Conservation (phyloP, 2,888 invertebrate species). For the Noctua fimbriata region DNA sequence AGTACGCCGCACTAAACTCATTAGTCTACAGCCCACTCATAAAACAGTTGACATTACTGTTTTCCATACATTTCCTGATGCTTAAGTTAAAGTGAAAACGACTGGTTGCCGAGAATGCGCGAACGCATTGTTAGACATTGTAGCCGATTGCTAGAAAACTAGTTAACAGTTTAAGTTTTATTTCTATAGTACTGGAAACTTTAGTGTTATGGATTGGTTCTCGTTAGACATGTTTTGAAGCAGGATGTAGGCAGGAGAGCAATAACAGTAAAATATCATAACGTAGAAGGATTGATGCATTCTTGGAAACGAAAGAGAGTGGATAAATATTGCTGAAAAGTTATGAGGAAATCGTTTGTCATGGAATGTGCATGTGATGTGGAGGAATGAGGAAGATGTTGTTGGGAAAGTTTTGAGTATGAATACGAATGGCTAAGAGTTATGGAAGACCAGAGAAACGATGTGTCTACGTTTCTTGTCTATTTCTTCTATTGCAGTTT, state of each 20-base stretch:
- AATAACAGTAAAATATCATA: slow-evolving; percentile 11
- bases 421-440: background rate
- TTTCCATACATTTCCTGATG: slow-evolving; percentile 52
- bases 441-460: background rate
- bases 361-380: background rate
- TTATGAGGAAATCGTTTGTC: background rate
- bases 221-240: background rate
- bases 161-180: slow-evolving; percentile 26
- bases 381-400: background rate
- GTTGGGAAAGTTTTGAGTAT: background rate
- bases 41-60: slow-evolving; percentile 48
- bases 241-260: slow-evolving; percentile 19
- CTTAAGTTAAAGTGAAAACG: slow-evolving; percentile 48
- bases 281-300: background rate
- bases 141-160: slow-evolving; percentile 40
- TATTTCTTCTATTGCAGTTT: too few species aligned
- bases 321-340: background rate
- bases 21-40: slow-evolving; percentile 5
- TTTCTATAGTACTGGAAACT: slow-evolving; percentile 19
- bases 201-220: slow-evolving; percentile 28
- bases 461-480: background rate
- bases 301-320: background rate
- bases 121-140: slow-evolving; percentile 30
- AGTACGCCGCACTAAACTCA: background rate
- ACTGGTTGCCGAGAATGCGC: slow-evolving; percentile 16